These are phyloP conservation scores for Ptiloglossa arizonensis DNA, from an alignment of 1,140 invertebrate genomes.

Conservation along the genomic window DNA sequence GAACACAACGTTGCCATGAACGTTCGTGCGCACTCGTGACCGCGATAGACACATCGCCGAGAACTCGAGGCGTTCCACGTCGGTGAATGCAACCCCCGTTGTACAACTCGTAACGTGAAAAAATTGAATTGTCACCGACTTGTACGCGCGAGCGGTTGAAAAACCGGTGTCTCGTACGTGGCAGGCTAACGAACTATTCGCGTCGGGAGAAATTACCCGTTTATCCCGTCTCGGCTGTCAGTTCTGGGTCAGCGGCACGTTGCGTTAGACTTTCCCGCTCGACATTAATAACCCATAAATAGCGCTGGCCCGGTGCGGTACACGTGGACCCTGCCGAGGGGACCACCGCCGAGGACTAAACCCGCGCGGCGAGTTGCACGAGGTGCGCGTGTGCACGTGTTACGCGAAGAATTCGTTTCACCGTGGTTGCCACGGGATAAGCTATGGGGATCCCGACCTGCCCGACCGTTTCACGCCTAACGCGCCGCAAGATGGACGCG, in stretches of 20 bases:
- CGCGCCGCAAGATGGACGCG: slow-evolving; percentile 54
- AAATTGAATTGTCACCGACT: slow-evolving; percentile 17
- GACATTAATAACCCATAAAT: slow-evolving; percentile 71
- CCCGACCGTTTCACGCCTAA: slow-evolving; percentile 65
- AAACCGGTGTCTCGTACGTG: neutral
- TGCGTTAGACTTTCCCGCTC: slow-evolving; percentile 48
- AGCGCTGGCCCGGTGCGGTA: slow-evolving; percentile 18
- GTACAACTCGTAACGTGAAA: neutral
- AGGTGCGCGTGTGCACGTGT: slow-evolving; percentile 28
- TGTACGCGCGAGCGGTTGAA: neutral
- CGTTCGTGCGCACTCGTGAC: neutral
- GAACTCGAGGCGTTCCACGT: neutral
- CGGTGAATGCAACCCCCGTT: neutral
- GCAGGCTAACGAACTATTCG: slow-evolving; percentile 44
- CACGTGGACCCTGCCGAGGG: neutral
- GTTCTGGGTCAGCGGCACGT: slow-evolving; percentile 53
- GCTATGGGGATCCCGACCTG: slow-evolving; percentile 68
- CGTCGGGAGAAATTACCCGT: slow-evolving; percentile 52
- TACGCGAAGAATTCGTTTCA: slow-evolving; percentile 72
- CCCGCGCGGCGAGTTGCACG: neutral
- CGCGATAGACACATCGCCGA: neutral
- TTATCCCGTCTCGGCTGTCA: slow-evolving; percentile 44
- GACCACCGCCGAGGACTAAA: slow-evolving; percentile 21
- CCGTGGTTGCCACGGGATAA: slow-evolving; percentile 63
- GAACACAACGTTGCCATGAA: too few species aligned